A percentile compares a stretch with the other conserved stretches of the same genome.
Evolutionary conservation across 1,140 invertebrate species (phyloP).

Genomic region (Macrostomum lignano): DNA sequence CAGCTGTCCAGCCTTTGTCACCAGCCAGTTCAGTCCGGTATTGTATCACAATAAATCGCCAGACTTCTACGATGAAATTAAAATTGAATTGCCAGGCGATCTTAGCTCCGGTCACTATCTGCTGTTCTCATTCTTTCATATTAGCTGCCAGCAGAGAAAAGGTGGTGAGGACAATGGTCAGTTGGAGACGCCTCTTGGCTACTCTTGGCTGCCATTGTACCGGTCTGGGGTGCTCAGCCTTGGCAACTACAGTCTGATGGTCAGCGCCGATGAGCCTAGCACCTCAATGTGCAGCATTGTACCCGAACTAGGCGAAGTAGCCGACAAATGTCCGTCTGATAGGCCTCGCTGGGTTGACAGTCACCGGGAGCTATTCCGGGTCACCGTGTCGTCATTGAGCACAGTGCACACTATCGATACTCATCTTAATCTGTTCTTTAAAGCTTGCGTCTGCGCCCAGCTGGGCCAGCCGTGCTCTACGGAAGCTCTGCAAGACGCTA

Average conservation of each 20-base stretch:
- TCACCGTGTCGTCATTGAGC: slow-evolving; percentile 47
- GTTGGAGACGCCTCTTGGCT: slow-evolving; percentile 67
- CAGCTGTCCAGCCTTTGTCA: slow-evolving; percentile 57
- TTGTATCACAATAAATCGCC: slow-evolving; percentile 75
- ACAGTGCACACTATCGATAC: slow-evolving; percentile 39
- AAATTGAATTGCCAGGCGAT: too few species aligned
- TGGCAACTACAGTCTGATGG: not conserved
- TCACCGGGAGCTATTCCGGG: slow-evolving; percentile 56
- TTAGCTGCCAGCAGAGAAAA: slow-evolving; percentile 66
- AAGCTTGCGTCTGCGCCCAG: too few species aligned
- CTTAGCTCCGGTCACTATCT: too few species aligned
- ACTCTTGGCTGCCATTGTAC: slow-evolving; percentile 31
- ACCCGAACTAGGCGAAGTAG: too few species aligned
- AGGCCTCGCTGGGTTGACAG: slow-evolving; percentile 83
- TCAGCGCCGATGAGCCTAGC: too few species aligned
- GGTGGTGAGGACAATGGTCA: slow-evolving; percentile 42
- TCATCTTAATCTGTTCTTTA: too few species aligned
- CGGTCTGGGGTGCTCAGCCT: not conserved
- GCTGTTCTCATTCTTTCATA: too few species aligned
- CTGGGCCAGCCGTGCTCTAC: too few species aligned
- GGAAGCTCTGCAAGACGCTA: too few species aligned
- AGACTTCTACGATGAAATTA: slow-evolving; percentile 71
- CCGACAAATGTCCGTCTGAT: too few species aligned
- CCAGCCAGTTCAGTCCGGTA: slow-evolving; percentile 57
- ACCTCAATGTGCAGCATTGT: too few species aligned